phyloP scores from a whole-genome alignment of 2,797 vertebrate species.

The Sebastiscus tertius region DNA sequence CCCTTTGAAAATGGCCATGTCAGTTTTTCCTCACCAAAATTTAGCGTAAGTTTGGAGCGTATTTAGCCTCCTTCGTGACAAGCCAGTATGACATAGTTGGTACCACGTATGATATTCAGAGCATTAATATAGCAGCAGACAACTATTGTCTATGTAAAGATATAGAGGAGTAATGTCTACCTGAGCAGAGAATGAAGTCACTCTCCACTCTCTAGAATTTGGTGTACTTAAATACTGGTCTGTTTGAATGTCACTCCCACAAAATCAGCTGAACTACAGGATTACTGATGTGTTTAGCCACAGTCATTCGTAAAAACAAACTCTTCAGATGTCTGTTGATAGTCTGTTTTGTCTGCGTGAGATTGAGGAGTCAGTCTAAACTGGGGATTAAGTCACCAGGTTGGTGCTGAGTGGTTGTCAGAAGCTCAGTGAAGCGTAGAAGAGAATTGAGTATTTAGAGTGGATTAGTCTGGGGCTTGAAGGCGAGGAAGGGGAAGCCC shows the following conservation, averaged over 20 bases:
- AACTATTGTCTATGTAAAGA: too few species aligned
- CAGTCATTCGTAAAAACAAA: neutral
- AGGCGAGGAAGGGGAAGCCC: conserved; percentile 34
- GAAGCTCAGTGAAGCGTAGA: conserved; percentile 34
- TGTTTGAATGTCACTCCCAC: neutral
- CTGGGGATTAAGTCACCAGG: conserved; percentile 46
- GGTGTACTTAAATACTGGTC: neutral
- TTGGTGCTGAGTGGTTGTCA: conserved; percentile 9
- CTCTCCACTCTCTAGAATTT: neutral
- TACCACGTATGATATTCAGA: too few species aligned
- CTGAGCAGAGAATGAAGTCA: too few species aligned
- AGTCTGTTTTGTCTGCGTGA: conserved; percentile 29
- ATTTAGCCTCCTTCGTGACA: too few species aligned
- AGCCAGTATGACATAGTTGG: too few species aligned
- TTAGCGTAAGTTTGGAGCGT: too few species aligned
- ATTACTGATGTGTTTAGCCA: neutral
- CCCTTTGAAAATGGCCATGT: too few species aligned
- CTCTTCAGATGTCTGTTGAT: neutral
- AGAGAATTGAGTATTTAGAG: conserved; percentile 46
- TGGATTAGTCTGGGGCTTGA: conserved; percentile 61
- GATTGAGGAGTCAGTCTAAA: conserved; percentile 20
- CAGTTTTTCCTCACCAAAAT: too few species aligned
- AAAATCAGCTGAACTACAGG: neutral
- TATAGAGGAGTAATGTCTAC: too few species aligned
- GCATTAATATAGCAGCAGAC: too few species aligned